A percentile compares a stretch with the other conserved stretches of the same genome.
These are phyloP conservation scores for Drosophila dunni DNA, from an alignment of 1,140 invertebrate genomes.

Conservation along the genomic window DNA sequence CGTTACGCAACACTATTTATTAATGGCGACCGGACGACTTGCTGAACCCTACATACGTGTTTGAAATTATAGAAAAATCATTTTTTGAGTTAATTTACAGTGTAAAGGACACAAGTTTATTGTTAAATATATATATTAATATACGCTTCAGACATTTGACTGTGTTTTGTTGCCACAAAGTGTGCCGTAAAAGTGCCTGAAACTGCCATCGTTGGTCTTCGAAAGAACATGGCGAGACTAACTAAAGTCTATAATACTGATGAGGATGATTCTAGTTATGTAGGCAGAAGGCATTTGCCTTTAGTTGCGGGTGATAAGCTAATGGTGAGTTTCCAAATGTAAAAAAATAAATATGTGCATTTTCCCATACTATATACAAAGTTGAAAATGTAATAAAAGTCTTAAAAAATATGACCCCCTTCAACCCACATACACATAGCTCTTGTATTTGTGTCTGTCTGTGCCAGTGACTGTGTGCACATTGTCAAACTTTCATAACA, in stretches of 20 bases:
- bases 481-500: slow-evolving; percentile 61
- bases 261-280: slow-evolving; percentile 75
- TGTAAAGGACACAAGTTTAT: slow-evolving; percentile 32
- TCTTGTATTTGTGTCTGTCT: slow-evolving; percentile 40
- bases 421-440: slow-evolving; percentile 27
- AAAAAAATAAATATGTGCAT: neutral
- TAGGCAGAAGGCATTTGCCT: slow-evolving; percentile 80
- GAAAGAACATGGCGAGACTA: slow-evolving; percentile 79
- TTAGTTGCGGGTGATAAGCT: slow-evolving; percentile 78
- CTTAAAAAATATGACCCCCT: slow-evolving; percentile 53
- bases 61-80: slow-evolving; percentile 73
- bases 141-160: slow-evolving; percentile 39
- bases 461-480: slow-evolving; percentile 39
- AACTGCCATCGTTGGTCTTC: slow-evolving; percentile 64
- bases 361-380: neutral
- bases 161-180: slow-evolving; percentile 61
- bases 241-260: slow-evolving; percentile 82
- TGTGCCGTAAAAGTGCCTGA: slow-evolving; percentile 66
- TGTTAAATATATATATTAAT: slow-evolving; percentile 38
- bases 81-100: slow-evolving; percentile 56
- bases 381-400: slow-evolving; percentile 30
- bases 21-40: slow-evolving; percentile 74
- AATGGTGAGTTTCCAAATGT: slow-evolving; percentile 60
- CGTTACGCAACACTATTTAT: slow-evolving; percentile 55
- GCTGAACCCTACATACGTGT: slow-evolving; percentile 68